These are phyloP conservation scores for Dendropsophus ebraccatus DNA, from an alignment of 2,113 vertebrate genomes.

Conservation along the genomic window DNA sequence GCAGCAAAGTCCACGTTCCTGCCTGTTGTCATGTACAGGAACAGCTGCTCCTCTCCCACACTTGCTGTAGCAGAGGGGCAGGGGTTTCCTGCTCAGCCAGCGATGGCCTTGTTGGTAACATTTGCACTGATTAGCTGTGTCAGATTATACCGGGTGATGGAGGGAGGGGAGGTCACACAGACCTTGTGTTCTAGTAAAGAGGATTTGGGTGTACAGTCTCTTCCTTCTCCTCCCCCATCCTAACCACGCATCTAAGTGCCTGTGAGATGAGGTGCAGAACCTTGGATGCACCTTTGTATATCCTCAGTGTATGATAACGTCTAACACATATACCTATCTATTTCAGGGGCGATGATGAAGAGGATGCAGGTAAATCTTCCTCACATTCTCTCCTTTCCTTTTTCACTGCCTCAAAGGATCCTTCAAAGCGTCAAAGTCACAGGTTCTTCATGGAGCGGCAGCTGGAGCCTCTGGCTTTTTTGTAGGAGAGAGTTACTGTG, in stretches of 20 bases:
- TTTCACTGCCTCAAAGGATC: conserved; percentile 67
- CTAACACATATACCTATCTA: not conserved
- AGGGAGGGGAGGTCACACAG: conserved; percentile 49
- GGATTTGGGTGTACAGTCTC: not conserved
- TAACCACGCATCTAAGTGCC: conserved; percentile 7
- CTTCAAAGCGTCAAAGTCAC: conserved; percentile 68
- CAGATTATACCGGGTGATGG: conserved; percentile 40
- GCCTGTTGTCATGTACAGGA: too few relatives aligned
- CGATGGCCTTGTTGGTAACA: conserved; percentile 48
- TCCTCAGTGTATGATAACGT: not conserved
- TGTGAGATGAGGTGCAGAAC: not conserved
- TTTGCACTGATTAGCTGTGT: conserved; percentile 48
- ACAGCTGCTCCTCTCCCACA: not conserved
- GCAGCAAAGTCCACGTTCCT: not conserved
- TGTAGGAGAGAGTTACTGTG: conserved; percentile 59
- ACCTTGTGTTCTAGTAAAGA: conserved; percentile 46
- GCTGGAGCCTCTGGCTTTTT: conserved; percentile 71
- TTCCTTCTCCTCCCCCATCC: not conserved
- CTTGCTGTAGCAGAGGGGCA: not conserved
- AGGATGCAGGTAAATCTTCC: conserved; percentile 61
- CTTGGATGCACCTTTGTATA: not conserved
- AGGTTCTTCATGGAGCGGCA: conserved; percentile 84
- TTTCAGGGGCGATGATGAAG: conserved; percentile 78
- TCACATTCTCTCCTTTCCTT: conserved; percentile 77
- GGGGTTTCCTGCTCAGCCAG: not conserved